A percentile compares a stretch with the other conserved stretches of the same genome.
Evolutionary conservation across 2,113 vertebrate genomes (phyloP).

Genomic region (Pseudolaguvia tuberculata): DNA sequence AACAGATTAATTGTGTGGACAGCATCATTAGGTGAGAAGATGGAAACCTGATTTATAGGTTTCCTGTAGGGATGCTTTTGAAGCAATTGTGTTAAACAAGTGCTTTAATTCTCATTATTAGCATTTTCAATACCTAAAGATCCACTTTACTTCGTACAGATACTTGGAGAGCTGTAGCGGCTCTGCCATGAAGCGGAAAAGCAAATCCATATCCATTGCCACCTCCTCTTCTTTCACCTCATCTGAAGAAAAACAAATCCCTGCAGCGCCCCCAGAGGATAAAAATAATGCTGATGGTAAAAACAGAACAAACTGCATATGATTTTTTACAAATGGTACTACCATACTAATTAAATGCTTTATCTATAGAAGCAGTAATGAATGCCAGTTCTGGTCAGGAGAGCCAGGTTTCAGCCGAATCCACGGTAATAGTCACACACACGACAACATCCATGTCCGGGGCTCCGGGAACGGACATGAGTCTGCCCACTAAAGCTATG

Average conservation of each 20-base stretch:
- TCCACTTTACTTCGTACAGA: slow-evolving; percentile 53
- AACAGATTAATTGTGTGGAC: slow-evolving; percentile 87
- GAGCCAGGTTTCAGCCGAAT: slow-evolving; percentile 56
- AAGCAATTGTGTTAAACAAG: background rate
- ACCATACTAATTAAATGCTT: background rate
- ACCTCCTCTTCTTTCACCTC: slow-evolving; percentile 76
- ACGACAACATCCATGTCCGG: slow-evolving; percentile 60
- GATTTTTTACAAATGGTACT: background rate
- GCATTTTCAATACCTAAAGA: background rate
- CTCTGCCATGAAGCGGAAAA: slow-evolving; percentile 80
- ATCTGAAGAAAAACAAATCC: slow-evolving; percentile 75
- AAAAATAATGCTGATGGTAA: slow-evolving; percentile 64
- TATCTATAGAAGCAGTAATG: background rate
- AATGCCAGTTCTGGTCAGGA: slow-evolving; percentile 43
- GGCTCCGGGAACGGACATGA: slow-evolving; percentile 69
- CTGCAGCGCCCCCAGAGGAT: slow-evolving; percentile 49
- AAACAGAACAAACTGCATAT: slow-evolving; percentile 14
- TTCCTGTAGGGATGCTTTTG: background rate
- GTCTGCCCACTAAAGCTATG: slow-evolving; percentile 71
- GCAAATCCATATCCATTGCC: slow-evolving; percentile 66
- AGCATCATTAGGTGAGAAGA: slow-evolving; percentile 78
- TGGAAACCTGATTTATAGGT: too few species aligned
- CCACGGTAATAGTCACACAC: slow-evolving; percentile 33
- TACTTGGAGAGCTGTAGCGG: slow-evolving; percentile 80
- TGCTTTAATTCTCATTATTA: background rate